A percentile compares a stretch with the other conserved stretches of the same genome.
phyloP scores from a whole-genome alignment of 2,888 invertebrate species.

The Electrophaes corylata region DNA sequence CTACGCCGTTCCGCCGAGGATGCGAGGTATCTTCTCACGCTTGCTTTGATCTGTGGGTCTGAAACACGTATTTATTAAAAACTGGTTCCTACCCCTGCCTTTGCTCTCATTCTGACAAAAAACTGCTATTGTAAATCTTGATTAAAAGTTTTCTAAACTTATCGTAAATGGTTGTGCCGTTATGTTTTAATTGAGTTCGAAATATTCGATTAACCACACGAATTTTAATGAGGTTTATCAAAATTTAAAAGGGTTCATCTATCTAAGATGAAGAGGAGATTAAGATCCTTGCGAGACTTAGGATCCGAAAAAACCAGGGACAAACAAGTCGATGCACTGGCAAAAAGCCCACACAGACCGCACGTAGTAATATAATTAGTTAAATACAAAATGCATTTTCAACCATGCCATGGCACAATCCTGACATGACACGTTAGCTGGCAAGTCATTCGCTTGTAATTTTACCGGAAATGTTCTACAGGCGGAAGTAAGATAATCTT shows the following conservation, averaged over 20 bases:
- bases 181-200: background rate
- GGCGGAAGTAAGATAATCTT: conserved; percentile 15
- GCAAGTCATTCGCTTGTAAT: conserved; percentile 2
- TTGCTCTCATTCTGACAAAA: background rate
- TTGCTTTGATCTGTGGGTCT: conserved; percentile 95
- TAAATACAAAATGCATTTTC: conserved; percentile 8
- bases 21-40: conserved; percentile 88
- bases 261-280: too few relatives aligned
- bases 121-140: background rate
- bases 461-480: background rate
- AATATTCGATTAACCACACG: too few relatives aligned
- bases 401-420: background rate
- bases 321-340: background rate
- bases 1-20: conserved; percentile 78
- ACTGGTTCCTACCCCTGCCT: background rate
- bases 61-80: conserved; percentile 47
- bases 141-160: background rate
- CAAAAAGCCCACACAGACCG: background rate
- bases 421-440: conserved; percentile 3
- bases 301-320: too few relatives aligned
- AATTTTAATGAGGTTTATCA: too few relatives aligned
- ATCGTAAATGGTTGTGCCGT: background rate
- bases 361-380: background rate
- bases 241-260: too few relatives aligned
- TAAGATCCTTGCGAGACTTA: too few relatives aligned